phyloP scores from a whole-genome alignment of 2,888 invertebrate genomes.

The Folsomia candida region DNA sequence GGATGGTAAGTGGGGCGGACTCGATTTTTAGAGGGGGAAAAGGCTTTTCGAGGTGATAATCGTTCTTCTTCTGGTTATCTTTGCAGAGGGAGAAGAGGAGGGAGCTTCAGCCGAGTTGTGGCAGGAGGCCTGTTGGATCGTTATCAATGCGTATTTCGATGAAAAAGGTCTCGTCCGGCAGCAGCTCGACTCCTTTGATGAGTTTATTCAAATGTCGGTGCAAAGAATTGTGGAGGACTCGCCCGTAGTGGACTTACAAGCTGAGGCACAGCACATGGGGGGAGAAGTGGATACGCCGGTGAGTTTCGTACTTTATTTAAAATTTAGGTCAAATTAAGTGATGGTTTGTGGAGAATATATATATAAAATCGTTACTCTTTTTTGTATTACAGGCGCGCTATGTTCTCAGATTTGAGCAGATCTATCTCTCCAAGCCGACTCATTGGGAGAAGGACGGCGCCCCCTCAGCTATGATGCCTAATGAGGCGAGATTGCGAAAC shows the following conservation, averaged over 20 bases:
- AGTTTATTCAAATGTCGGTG: constrained; percentile 99
- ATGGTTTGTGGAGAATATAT: not conserved
- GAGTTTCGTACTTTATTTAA: constrained; percentile 47
- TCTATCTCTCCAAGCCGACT: constrained; percentile 97
- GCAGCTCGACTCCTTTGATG: constrained; percentile 98
- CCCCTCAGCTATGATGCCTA: constrained; percentile 99
- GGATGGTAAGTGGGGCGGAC: constrained; percentile 8
- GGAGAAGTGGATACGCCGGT: constrained; percentile 87
- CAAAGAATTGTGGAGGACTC: constrained; percentile 99
- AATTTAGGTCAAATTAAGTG: not conserved
- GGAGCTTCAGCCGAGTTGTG: constrained; percentile 97
- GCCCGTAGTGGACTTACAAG: constrained; percentile 91
- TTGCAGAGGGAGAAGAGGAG: constrained; percentile 82
- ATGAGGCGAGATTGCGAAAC: constrained; percentile 95
- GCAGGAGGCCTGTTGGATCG: constrained; percentile 99
- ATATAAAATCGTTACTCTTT: constrained; percentile 1
- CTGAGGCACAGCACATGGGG: constrained; percentile 94
- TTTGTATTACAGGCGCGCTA: constrained; percentile 69
- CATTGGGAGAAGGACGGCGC: constrained; percentile 99
- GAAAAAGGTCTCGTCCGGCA: constrained; percentile 99
- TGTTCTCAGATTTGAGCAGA: constrained; percentile 95
- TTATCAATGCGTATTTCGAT: constrained; percentile 99
- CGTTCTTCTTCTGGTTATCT: not conserved
- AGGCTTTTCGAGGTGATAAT: not conserved
- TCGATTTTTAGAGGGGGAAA: not conserved